Percentiles rank a stretch among this genome's conserved stretches.
These are phyloP conservation scores for Garra rufa DNA, from an alignment of 2,113 vertebrate genomes.

Conservation along the genomic window DNA sequence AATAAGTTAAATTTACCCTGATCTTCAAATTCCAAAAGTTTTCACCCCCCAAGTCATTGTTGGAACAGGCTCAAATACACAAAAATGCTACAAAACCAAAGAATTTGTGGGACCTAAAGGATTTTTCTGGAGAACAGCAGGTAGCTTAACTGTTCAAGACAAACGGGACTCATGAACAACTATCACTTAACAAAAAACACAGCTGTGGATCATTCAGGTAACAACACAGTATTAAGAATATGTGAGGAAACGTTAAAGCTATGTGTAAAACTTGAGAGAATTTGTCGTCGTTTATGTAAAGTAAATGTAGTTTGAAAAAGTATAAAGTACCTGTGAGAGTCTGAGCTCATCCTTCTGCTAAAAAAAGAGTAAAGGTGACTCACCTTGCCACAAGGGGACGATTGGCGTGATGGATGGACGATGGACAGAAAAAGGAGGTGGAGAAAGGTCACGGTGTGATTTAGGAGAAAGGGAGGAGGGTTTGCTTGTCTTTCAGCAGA, in stretches of 20 bases:
- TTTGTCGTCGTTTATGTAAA: neutral
- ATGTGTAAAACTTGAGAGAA: neutral
- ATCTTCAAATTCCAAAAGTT: too few species aligned
- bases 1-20: too few species aligned
- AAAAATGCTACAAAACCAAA: too few species aligned
- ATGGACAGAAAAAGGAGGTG: slow-evolving; percentile 51
- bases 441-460: slow-evolving; percentile 59
- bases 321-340: slow-evolving; percentile 15
- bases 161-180: too few species aligned
- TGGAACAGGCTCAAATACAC: too few species aligned
- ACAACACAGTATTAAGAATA: too few species aligned
- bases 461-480: slow-evolving; percentile 63
- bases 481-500: slow-evolving; percentile 68
- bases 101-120: too few species aligned
- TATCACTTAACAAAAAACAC: too few species aligned
- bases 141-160: too few species aligned
- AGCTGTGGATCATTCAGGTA: too few species aligned
- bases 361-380: slow-evolving; percentile 50
- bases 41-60: too few species aligned
- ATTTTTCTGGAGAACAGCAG: too few species aligned
- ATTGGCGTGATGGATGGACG: slow-evolving; percentile 65
- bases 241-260: neutral
- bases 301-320: neutral
- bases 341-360: slow-evolving; percentile 6
- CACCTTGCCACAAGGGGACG: slow-evolving; percentile 44